These are phyloP conservation scores for Drosophila antonietae DNA, from an alignment of 2,888 invertebrate species.

Conservation along the genomic window DNA sequence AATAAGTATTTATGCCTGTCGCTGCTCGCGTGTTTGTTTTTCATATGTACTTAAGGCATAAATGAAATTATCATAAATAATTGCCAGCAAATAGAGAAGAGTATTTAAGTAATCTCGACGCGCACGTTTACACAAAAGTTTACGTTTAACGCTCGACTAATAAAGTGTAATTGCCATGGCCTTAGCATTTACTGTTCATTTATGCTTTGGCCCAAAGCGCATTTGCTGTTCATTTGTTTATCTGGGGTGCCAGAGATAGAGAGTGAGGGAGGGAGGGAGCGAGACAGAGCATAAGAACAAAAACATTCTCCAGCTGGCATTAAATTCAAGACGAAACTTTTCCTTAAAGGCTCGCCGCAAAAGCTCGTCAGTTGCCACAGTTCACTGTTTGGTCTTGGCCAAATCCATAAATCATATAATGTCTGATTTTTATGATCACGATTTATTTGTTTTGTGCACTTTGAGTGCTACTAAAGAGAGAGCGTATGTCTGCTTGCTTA, in stretches of 20 bases:
- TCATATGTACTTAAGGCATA: neutral
- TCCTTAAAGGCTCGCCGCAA: constrained; percentile 20
- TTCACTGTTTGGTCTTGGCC: neutral
- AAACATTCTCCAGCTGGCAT: constrained; percentile 8
- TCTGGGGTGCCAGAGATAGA: neutral
- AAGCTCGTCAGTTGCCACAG: constrained; percentile 16
- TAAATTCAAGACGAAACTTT: neutral
- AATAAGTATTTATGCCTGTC: neutral
- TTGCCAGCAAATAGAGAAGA: constrained; percentile 6
- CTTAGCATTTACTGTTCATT: neutral
- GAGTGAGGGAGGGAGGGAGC: no score
- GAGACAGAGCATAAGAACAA: neutral
- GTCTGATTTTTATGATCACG: constrained; percentile 23
- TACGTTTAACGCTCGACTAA: constrained; percentile 1
- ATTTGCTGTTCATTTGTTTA: neutral
- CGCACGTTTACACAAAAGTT: constrained; percentile 9
- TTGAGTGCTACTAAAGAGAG: constrained; percentile 20
- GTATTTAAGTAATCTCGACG: neutral
- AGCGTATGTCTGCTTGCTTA: constrained; percentile 6
- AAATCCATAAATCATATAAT: constrained; percentile 27
- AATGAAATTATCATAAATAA: constrained; percentile 33
- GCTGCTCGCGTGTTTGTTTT: neutral
- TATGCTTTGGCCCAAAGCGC: neutral
- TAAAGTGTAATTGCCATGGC: constrained; percentile 1
- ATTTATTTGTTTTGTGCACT: constrained; percentile 15